A percentile compares a stretch with the other conserved stretches of the same genome.
Conservation (phyloP, 1,140 invertebrate species). For the Aphelenchoides besseyi region DNA sequence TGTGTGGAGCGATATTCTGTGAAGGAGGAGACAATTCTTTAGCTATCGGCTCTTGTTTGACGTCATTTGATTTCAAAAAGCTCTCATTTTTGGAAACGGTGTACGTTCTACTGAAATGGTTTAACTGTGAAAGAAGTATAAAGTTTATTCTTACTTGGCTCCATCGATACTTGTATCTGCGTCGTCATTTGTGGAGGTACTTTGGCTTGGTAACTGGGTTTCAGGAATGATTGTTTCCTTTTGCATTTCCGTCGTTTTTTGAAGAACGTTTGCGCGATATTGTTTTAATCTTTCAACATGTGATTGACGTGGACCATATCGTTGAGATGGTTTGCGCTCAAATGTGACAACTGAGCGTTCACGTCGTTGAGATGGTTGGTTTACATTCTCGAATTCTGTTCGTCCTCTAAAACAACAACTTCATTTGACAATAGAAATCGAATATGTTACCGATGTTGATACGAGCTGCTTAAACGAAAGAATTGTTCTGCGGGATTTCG, state of each 20-base stretch:
- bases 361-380: slow-evolving; percentile 9
- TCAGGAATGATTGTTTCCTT: too few species aligned
- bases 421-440: background rate
- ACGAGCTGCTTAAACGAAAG: slow-evolving; percentile 58
- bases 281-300: slow-evolving; percentile 67
- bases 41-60: background rate
- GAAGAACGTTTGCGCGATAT: background rate
- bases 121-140: background rate
- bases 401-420: too few species aligned
- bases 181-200: background rate
- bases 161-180: background rate
- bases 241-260: background rate
- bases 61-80: background rate
- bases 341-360: slow-evolving; percentile 66
- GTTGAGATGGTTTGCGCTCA: slow-evolving; percentile 88
- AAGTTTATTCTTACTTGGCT: background rate
- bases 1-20: background rate
- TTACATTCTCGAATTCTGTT: slow-evolving; percentile 61
- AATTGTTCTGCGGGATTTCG: slow-evolving; percentile 44
- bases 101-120: background rate
- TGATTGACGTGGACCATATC: slow-evolving; percentile 83
- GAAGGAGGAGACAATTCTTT: background rate
- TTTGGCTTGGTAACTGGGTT: too few species aligned
- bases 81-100: background rate
- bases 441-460: slow-evolving; percentile 50